Percentiles rank a stretch among this genome's conserved stretches.
phyloP scores from a whole-genome alignment of 2,888 invertebrate species.

The Limenitis camilla region DNA sequence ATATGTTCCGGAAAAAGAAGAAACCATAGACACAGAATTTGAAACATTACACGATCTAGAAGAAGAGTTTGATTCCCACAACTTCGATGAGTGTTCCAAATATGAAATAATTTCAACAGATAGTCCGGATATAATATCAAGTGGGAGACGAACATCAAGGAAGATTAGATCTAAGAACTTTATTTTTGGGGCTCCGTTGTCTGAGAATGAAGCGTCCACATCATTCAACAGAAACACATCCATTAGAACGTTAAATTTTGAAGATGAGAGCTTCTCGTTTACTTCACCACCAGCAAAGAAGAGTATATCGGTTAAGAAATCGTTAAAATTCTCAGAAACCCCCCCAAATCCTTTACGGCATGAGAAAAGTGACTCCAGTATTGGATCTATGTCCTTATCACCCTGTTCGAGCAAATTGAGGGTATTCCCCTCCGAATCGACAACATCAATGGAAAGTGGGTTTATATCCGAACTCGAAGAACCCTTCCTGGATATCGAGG shows the following conservation, averaged over 20 bases:
- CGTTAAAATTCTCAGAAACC: conserved; percentile 54
- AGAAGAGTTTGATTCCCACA: conserved; percentile 58
- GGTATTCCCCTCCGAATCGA: conserved; percentile 52
- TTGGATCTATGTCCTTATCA: conserved; percentile 46
- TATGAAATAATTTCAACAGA: conserved; percentile 70
- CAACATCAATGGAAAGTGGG: conserved; percentile 61
- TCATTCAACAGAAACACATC: conserved; percentile 52
- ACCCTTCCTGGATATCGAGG: conserved; percentile 57
- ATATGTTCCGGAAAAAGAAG: conserved; percentile 44
- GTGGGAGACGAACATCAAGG: conserved; percentile 45
- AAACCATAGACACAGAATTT: conserved; percentile 45
- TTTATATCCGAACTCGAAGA: conserved; percentile 67
- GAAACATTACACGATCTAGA: conserved; percentile 62
- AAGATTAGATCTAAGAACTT: conserved; percentile 55
- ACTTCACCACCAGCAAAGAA: conserved; percentile 49
- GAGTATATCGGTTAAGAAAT: conserved; percentile 51
- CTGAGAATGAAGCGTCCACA: conserved; percentile 55
- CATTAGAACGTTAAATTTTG: conserved; percentile 60
- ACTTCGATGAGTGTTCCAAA: conserved; percentile 61
- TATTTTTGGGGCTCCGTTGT: conserved; percentile 61
- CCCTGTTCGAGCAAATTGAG: conserved; percentile 40
- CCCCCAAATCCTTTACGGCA: conserved; percentile 42
- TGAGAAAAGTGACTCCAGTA: conserved; percentile 52
- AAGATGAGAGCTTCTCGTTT: conserved; percentile 60
- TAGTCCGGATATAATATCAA: conserved; percentile 63